Evolutionary conservation across 2,888 invertebrate species (phyloP).

Genomic region (Thymelicus lineola): DNA sequence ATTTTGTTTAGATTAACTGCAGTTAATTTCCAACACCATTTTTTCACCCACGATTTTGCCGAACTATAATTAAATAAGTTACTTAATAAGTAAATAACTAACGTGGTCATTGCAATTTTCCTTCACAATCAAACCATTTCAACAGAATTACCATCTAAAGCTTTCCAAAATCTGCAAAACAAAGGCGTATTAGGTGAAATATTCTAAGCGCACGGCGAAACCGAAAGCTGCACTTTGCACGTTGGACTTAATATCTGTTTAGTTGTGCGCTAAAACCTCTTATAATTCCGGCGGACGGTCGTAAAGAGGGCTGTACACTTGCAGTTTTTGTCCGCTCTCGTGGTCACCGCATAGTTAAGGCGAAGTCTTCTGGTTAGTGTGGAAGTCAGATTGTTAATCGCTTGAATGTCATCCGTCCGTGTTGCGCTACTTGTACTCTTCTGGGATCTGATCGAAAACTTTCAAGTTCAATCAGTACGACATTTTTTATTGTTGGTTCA

Average conservation of each 20-base stretch:
- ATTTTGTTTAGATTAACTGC: too few relatives aligned
- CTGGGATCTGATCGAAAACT: neutral
- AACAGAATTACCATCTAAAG: slow-evolving; percentile 34
- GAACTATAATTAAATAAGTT: too few relatives aligned
- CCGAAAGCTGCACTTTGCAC: slow-evolving; percentile 45
- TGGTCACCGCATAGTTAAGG: slow-evolving; percentile 82
- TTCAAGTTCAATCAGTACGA: too few relatives aligned
- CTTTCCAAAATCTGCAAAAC: slow-evolving; percentile 39
- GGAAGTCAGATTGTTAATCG: neutral
- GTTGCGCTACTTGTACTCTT: neutral
- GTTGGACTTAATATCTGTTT: slow-evolving; percentile 67
- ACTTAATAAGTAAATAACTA: too few relatives aligned
- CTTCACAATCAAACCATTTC: slow-evolving; percentile 6
- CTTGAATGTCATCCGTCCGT: too few relatives aligned
- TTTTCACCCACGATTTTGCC: too few relatives aligned
- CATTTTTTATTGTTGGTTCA: too few relatives aligned
- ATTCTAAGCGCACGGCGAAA: slow-evolving; percentile 51
- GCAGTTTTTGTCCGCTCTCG: slow-evolving; percentile 78
- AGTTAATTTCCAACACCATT: too few relatives aligned
- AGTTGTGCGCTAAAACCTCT: slow-evolving; percentile 66
- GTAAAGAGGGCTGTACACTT: slow-evolving; percentile 74
- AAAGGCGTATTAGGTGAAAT: slow-evolving; percentile 46
- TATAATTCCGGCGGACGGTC: slow-evolving; percentile 71
- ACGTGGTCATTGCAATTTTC: neutral
- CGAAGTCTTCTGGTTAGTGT: slow-evolving; percentile 41